These are phyloP conservation scores for Chorisops tibialis DNA, from an alignment of 2,888 invertebrate species.

Conservation along the genomic window DNA sequence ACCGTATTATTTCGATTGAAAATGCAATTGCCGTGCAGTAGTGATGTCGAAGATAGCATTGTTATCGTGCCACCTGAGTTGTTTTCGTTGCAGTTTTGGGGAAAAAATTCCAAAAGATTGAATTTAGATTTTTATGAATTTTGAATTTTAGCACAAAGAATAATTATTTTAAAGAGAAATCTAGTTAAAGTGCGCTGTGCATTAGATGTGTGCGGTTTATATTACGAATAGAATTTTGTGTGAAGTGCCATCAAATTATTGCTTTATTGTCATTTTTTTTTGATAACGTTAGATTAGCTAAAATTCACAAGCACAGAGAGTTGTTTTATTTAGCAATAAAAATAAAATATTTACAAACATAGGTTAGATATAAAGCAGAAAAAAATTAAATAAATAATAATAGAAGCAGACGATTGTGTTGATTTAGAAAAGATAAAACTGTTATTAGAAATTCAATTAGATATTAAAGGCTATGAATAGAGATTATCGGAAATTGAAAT, in stretches of 20 bases:
- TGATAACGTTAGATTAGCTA: too few relatives aligned
- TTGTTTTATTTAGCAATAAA: too few relatives aligned
- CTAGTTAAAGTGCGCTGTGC: not conserved
- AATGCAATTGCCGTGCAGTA: slow-evolving; percentile 52
- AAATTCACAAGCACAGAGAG: too few relatives aligned
- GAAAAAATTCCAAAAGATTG: slow-evolving; percentile 7
- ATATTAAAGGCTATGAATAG: too few relatives aligned
- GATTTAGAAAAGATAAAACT: too few relatives aligned
- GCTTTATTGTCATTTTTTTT: too few relatives aligned
- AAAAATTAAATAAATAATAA: too few relatives aligned
- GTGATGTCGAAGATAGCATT: slow-evolving; percentile 52
- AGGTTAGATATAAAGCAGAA: too few relatives aligned
- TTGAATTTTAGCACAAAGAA: not conserved
- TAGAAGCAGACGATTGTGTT: too few relatives aligned
- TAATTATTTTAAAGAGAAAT: not conserved
- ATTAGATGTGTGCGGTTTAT: not conserved
- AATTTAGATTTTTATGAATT: not conserved
- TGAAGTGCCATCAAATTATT: not conserved
- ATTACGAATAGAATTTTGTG: not conserved
- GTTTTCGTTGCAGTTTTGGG: not conserved
- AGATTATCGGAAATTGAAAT: too few relatives aligned
- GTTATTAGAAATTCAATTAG: too few relatives aligned
- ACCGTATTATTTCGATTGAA: slow-evolving; percentile 53
- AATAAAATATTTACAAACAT: too few relatives aligned
- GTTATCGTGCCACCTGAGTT: slow-evolving; percentile 49